A percentile compares a stretch with the other conserved stretches of the same genome.
phyloP scores from a whole-genome alignment of 23 tunicate genomes.

The Styela plicata region DNA sequence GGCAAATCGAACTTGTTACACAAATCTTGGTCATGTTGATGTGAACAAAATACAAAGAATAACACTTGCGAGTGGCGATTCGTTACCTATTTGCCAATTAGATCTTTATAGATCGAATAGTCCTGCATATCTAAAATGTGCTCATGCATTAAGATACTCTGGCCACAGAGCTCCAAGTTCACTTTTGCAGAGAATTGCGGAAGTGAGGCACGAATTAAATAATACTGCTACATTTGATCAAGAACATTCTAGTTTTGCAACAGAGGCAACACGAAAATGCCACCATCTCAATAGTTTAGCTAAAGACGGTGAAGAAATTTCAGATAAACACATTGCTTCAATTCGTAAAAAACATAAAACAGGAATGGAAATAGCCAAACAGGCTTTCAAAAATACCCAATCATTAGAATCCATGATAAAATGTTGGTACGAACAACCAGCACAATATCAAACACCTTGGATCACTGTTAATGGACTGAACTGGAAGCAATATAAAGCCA shows the following conservation, averaged over 20 bases:
- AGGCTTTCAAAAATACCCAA: neutral
- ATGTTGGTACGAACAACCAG: slow-evolving; percentile 28
- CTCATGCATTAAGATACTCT: neutral
- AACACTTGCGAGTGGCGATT: neutral
- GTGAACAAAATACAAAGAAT: neutral
- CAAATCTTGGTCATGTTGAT: neutral
- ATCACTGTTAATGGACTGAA: slow-evolving; percentile 2
- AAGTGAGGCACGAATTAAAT: neutral
- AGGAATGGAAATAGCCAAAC: neutral
- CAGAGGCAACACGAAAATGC: neutral
- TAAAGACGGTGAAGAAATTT: neutral
- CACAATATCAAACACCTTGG: slow-evolving; percentile 31
- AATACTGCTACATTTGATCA: neutral
- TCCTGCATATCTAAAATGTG: neutral
- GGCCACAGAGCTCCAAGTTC: slow-evolving; percentile 15
- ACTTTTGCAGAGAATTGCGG: neutral
- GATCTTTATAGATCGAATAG: neutral
- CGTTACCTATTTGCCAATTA: neutral
- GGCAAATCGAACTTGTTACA: neutral
- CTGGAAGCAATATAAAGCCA: neutral
- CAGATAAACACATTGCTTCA: too few species aligned
- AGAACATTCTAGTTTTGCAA: neutral
- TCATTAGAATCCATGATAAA: neutral
- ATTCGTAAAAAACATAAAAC: neutral
- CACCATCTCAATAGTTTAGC: neutral